These are phyloP conservation scores for Drosophila paulistorum DNA, from an alignment of 1,140 invertebrate genomes.

Conservation along the genomic window DNA sequence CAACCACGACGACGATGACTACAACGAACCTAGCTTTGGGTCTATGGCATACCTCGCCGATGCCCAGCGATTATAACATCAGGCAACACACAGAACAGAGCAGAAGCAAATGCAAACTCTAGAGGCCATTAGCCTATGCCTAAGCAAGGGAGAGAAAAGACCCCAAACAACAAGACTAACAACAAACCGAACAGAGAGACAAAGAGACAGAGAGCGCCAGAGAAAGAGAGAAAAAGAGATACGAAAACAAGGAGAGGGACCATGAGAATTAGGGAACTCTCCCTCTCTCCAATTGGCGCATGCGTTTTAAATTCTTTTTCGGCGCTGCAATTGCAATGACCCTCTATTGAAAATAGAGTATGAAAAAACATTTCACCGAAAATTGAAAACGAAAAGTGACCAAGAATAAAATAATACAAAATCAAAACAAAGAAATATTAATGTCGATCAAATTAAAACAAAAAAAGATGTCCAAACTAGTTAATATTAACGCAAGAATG, in stretches of 20 bases:
- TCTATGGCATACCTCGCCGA: conserved; percentile 48
- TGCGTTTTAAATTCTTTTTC: conserved; percentile 37
- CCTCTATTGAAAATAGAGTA: background rate
- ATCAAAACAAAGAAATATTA: background rate
- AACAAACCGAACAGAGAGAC: conserved; percentile 4
- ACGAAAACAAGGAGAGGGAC: background rate
- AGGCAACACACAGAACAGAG: conserved; percentile 11
- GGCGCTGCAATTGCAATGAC: conserved; percentile 22
- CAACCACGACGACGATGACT: conserved; percentile 6
- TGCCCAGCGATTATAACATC: conserved; percentile 63
- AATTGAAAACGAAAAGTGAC: conserved; percentile 14
- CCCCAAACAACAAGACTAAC: conserved; percentile 1
- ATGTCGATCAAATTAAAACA: background rate
- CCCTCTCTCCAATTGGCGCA: conserved; percentile 30
- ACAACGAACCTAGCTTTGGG: conserved; percentile 7
- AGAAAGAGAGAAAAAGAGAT: background rate
- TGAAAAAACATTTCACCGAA: background rate
- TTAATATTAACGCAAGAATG: too few species aligned
- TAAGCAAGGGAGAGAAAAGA: conserved; percentile 16
- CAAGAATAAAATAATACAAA: background rate
- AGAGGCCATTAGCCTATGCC: conserved; percentile 71
- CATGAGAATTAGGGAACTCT: conserved; percentile 29
- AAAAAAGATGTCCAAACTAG: background rate
- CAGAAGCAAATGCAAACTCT: conserved; percentile 37
- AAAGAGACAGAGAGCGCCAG: background rate